Base-by-base conservation (phyloP, 1,140 invertebrate species). In the Bombus terrestris region DNA sequence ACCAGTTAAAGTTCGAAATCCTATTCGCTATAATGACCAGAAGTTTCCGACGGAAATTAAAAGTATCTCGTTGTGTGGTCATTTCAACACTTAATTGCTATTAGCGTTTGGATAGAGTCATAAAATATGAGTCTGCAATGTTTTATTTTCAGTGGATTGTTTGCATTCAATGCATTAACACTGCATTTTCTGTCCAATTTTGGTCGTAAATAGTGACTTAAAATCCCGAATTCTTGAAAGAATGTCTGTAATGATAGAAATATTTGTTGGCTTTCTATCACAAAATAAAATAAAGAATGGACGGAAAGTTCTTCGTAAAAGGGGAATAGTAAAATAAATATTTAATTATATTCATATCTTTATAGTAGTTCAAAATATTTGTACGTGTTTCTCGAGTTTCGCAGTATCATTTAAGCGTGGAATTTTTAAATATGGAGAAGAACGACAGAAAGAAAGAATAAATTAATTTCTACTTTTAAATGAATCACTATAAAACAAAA, bases 261-360 rank as follows among this genome's bases (percentile, higher is more conserved):
- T 73, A 43, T 53, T 43, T 35, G n/a, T 32, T 47, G 43, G 5
- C 32, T 74, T 74, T 15, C 18, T 37, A 28, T n/a, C 25, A 74
- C 77, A 64, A 64, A 82, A 43, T 88, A 62, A 43, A 8, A 57
- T 43, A 59, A 86, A 77, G 77, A 88, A 80, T 86, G 81, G 43
- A 8, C 1, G 71, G 15, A 88, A 47, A 81, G 62, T 76, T 86
- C 53, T 59, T 37, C 59, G 35, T 22, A 43, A 86, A 80, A 59
- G 12, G 25, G 32, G 8, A 76, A 59, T 53, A 53, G 1, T 22
- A 79, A 86, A 57, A 39, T 41, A 28, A 32, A 57, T 15, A 15
- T n/a, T 4, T 6, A 47, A 28, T 25, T 22, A 28, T 25, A 9
- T 10, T 74, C 10, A 25, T 47, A 13, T 47, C 28, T 37, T 62